Evolutionary conservation across 2,888 invertebrate genomes (phyloP), one percentile per base, ranked within the genome.

Genomic region (Trichopria drosophilae): DNA sequence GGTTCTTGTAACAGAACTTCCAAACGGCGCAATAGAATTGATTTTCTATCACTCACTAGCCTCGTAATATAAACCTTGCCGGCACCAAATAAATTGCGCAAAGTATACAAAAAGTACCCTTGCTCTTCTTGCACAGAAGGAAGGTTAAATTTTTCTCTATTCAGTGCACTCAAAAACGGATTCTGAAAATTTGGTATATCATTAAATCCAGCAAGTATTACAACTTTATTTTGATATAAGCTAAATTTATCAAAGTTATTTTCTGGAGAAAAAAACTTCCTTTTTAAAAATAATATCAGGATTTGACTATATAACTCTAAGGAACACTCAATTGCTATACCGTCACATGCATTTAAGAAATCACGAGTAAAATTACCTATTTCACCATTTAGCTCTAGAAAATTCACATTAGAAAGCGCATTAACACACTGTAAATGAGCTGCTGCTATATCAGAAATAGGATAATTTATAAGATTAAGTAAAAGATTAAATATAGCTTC

Each of bases 101-200:
- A 46, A 46, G 46, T 46, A 46, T 46, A 46, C 36, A 46, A 46
- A 46, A 46, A 46, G 39, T 46, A 46, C 46, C 46, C 46, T 39
- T 46, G 46, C 37, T 46, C 46, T 46, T 46, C 46, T 45, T 45
- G 45, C 45, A 22, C 45, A 15, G 45, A 45, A 45, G 45, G 37
- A 45, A 45, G 45, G 26, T 45, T 45, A 45, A 45, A 45, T 45
- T 37, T 45, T 45, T 45, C 45, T 45, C 45, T 45, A 36, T 36
- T 46, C 36, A 46, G 36, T 46, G 46, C 46, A 46, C 39, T 46
- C 31, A 46, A 46, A 46, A 46, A 39, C 46, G 46, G 46, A 37
- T 32, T 39, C 39, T 37, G 46, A 46, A 46, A 46, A 39, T 39
- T 46, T 46, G 46, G 46, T 39, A 39, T 39, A 37, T 37, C 46